Conservation (phyloP, 1,140 invertebrate genomes). For the Hermatobates lingyangjiaoensis region DNA sequence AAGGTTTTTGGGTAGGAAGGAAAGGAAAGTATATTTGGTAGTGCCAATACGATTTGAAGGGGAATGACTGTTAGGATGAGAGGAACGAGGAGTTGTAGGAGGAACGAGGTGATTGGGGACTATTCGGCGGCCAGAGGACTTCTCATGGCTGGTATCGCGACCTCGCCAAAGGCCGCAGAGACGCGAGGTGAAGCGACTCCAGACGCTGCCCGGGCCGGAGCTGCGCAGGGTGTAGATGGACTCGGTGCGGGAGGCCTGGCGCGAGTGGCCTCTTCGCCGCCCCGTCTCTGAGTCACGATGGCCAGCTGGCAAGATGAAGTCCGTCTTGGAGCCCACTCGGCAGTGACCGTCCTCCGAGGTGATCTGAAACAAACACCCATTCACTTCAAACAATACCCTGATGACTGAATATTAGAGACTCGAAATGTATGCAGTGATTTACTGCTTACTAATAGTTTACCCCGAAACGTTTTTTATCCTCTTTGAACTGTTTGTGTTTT, state of each 20-base stretch:
- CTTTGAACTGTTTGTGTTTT: too few species aligned
- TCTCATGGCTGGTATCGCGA: slow-evolving; percentile 27
- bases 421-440: too few species aligned
- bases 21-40: slow-evolving; percentile 86
- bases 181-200: slow-evolving; percentile 30
- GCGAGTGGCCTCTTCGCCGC: slow-evolving; percentile 30
- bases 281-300: slow-evolving; percentile 30
- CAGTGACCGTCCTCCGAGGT: slow-evolving; percentile 36
- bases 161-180: slow-evolving; percentile 30
- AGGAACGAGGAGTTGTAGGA: slow-evolving; percentile 41
- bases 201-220: slow-evolving; percentile 42
- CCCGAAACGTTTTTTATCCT: too few species aligned
- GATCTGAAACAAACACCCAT: slow-evolving; percentile 11
- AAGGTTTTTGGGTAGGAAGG: slow-evolving; percentile 89
- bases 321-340: slow-evolving; percentile 62
- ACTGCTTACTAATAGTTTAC: too few species aligned
- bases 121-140: slow-evolving; percentile 45
- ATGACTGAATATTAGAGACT: too few species aligned
- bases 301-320: slow-evolving; percentile 66
- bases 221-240: slow-evolving; percentile 72
- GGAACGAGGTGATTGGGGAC: slow-evolving; percentile 68
- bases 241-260: slow-evolving; percentile 50
- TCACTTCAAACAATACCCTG: too few species aligned
- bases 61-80: slow-evolving; percentile 59
- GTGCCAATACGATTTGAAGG: slow-evolving; percentile 69